phyloP scores from a whole-genome alignment of 2,113 vertebrate species.

The Piaya cayana region DNA sequence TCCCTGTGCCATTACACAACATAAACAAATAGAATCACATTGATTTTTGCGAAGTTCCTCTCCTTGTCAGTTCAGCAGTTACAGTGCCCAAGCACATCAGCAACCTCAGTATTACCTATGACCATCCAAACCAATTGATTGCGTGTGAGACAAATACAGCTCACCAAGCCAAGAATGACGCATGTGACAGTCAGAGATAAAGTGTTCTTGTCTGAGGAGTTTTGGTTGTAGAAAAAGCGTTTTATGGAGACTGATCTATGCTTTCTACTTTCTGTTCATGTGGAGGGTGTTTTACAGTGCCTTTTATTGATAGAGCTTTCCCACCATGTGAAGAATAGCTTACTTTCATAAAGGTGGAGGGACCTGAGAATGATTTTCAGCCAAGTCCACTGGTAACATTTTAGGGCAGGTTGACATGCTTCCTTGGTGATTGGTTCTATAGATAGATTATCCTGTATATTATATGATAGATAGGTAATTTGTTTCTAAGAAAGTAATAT shows the following conservation, averaged over 20 bases:
- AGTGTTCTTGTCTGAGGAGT: background rate
- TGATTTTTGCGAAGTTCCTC: background rate
- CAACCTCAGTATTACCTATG: background rate
- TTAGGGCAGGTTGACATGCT: background rate
- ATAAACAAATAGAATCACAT: background rate
- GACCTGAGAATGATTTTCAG: background rate
- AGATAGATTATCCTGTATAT: accelerated
- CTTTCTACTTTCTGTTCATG: background rate
- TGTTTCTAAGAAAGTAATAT: background rate
- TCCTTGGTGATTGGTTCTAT: background rate
- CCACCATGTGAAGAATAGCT: background rate
- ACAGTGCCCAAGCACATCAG: background rate
- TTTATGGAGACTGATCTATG: background rate
- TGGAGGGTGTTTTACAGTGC: background rate
- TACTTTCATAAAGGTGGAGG: background rate
- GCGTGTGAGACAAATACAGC: background rate
- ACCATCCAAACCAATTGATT: background rate
- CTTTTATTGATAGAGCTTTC: background rate
- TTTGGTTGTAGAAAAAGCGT: background rate
- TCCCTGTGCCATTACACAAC: accelerated
- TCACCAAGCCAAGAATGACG: background rate
- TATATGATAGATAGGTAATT: background rate
- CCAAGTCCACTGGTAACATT: background rate
- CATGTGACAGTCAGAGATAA: background rate
- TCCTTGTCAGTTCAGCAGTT: background rate